A percentile compares a stretch with the other conserved stretches of the same genome.
Evolutionary conservation across 1,140 invertebrate genomes (phyloP).

Genomic region (Psix sp.): DNA sequence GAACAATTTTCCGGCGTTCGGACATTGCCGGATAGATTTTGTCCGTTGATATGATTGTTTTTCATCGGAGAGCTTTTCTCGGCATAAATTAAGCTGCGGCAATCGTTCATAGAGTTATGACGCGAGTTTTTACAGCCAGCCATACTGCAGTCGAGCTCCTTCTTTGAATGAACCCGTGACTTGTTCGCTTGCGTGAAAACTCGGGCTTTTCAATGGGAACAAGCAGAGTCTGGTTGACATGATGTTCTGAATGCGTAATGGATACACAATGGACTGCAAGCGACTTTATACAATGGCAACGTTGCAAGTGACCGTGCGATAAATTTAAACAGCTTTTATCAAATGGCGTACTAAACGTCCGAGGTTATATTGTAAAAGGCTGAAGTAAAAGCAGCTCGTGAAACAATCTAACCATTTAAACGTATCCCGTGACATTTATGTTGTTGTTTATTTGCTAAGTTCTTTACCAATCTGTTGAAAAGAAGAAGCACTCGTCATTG

Average conservation of each 20-base stretch:
- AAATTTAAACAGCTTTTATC: constrained; percentile 72
- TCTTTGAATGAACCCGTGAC: constrained; percentile 15
- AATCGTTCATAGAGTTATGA: constrained; percentile 24
- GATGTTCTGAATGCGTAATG: constrained; percentile 62
- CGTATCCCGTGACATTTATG: constrained; percentile 39
- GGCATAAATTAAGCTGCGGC: constrained; percentile 43
- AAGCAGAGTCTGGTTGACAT: constrained; percentile 43
- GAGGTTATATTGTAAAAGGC: constrained; percentile 65
- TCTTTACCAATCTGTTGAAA: constrained; percentile 26
- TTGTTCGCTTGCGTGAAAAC: constrained; percentile 52
- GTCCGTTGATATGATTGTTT: constrained; percentile 27
- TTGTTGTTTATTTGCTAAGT: constrained; percentile 26
- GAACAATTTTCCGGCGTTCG: constrained; percentile 31
- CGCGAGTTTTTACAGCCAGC: constrained; percentile 3
- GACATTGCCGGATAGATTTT: constrained; percentile 28
- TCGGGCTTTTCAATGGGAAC: constrained; percentile 55
- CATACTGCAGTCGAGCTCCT: constrained; percentile 19
- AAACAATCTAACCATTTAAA: constrained; percentile 45
- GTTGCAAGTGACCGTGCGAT: constrained; percentile 67
- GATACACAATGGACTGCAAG: constrained; percentile 64
- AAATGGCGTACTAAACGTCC: constrained; percentile 65
- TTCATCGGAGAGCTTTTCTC: constrained; percentile 13
- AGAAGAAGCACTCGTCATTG: constrained; percentile 23
- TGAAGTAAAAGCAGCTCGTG: constrained; percentile 48
- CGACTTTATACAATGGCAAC: constrained; percentile 64